Percentiles rank a stretch among this genome's conserved stretches.
These are phyloP conservation scores for Euphydryas editha DNA, from an alignment of 2,888 invertebrate genomes.

Conservation along the genomic window DNA sequence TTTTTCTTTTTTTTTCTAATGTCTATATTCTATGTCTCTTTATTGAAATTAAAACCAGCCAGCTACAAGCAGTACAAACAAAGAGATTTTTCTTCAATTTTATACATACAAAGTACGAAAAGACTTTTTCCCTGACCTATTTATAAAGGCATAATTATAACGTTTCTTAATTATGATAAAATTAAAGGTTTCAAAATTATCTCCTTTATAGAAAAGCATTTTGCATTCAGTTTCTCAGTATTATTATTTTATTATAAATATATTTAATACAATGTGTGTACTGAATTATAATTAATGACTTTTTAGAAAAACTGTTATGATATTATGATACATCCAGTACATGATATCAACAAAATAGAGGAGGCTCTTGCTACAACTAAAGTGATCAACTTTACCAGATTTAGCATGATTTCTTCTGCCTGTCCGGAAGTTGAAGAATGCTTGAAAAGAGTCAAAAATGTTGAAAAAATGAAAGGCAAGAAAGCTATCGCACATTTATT, in stretches of 20 bases:
- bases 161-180: too few relatives aligned
- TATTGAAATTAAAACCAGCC: too few relatives aligned
- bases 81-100: too few relatives aligned
- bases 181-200: too few relatives aligned
- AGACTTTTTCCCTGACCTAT: too few relatives aligned
- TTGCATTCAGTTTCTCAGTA: too few relatives aligned
- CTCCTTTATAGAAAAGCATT: neutral
- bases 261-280: neutral
- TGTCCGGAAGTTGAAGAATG: conserved; percentile 37
- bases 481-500: conserved; percentile 39
- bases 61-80: too few relatives aligned
- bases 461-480: conserved; percentile 35
- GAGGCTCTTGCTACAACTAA: conserved; percentile 44
- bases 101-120: too few relatives aligned
- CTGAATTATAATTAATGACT: conserved; percentile 1
- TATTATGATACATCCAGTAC: conserved; percentile 43
- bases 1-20: too few relatives aligned
- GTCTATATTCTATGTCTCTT: too few relatives aligned
- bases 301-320: conserved; percentile 29
- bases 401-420: conserved; percentile 39
- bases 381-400: conserved; percentile 44
- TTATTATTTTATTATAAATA: too few relatives aligned
- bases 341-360: conserved; percentile 40
- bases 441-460: conserved; percentile 34
- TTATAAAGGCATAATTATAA: too few relatives aligned